phyloP scores from a whole-genome alignment of 2,797 vertebrate genomes.

The Enteromius treurensis region DNA sequence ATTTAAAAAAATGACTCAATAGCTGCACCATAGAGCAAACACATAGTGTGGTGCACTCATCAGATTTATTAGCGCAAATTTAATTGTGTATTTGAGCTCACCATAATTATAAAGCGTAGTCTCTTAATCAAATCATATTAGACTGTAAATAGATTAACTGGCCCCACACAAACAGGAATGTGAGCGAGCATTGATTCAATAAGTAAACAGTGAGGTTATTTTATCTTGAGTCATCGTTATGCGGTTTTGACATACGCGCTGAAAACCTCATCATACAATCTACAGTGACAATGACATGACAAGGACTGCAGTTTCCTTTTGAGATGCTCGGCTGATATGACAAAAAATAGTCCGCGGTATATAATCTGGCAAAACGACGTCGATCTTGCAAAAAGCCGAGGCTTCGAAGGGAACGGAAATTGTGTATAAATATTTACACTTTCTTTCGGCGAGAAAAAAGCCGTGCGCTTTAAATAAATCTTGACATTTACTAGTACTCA shows the following conservation, averaged over 20 bases:
- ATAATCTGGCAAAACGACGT: neutral
- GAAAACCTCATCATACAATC: neutral
- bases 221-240: neutral
- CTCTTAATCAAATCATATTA: neutral
- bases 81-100: neutral
- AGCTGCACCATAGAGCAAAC: neutral
- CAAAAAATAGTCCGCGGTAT: neutral
- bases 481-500: neutral
- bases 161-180: neutral
- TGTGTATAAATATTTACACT: neutral
- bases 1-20: neutral
- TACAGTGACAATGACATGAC: neutral
- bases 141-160: neutral
- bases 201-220: neutral
- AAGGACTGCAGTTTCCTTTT: neutral
- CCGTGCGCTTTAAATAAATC: neutral
- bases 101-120: neutral
- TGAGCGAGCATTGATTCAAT: neutral
- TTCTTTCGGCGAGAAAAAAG: neutral
- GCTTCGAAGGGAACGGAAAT: neutral
- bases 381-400: neutral
- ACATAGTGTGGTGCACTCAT: neutral
- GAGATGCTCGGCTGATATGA: neutral
- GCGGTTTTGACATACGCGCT: neutral
- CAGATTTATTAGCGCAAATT: neutral